Evolutionary conservation across 1,140 invertebrate genomes (phyloP).

Genomic region (Coboldia fuscipes): DNA sequence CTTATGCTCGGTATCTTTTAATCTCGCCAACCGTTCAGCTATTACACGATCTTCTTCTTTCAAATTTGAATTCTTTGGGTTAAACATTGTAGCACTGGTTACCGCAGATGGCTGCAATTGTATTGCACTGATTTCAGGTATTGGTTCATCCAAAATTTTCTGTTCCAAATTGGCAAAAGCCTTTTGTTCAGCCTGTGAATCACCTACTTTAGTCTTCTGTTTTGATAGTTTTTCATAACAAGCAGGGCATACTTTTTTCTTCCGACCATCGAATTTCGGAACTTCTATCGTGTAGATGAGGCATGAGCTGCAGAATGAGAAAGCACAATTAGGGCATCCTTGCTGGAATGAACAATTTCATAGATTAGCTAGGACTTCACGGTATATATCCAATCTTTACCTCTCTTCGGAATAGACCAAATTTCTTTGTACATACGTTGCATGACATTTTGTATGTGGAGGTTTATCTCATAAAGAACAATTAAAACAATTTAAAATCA

Average conservation of each 20-base stretch:
- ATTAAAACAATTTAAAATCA: too few relatives aligned
- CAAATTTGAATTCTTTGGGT: conserved; percentile 20
- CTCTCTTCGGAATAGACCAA: background rate
- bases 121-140: too few relatives aligned
- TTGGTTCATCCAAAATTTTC: too few relatives aligned
- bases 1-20: conserved; percentile 26
- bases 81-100: background rate
- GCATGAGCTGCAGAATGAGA: conserved; percentile 39
- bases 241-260: background rate
- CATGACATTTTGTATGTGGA: too few relatives aligned
- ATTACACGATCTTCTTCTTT: conserved; percentile 25
- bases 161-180: too few relatives aligned
- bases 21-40: conserved; percentile 26
- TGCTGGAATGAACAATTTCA: background rate
- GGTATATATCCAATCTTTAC: background rate
- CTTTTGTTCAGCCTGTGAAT: too few relatives aligned
- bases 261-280: conserved; percentile 4
- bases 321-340: conserved; percentile 36
- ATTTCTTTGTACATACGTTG: background rate
- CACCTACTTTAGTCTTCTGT: conserved; percentile 16
- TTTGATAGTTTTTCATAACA: conserved; percentile 1
- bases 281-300: conserved; percentile 28
- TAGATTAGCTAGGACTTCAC: background rate
- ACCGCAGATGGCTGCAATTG: too few relatives aligned
- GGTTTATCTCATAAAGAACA: too few relatives aligned